Evolutionary conservation across 1,140 invertebrate genomes (phyloP).

Genomic region (Drosophila serrata): DNA sequence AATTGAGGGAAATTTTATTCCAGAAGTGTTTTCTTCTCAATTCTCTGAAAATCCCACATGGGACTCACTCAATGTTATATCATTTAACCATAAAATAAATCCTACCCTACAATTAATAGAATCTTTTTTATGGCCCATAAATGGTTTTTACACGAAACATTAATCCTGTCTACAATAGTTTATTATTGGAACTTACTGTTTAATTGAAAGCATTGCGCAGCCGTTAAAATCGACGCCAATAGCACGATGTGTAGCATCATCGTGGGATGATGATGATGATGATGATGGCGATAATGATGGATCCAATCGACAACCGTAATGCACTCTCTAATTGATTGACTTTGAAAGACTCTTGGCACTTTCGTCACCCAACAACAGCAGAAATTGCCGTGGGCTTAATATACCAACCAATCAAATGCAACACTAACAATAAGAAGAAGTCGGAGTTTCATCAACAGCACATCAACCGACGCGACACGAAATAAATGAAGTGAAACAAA

Average conservation of each 20-base stretch:
- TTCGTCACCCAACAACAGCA: conserved; percentile 55
- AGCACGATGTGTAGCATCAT: conserved; percentile 48
- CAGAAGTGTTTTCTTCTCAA: neutral
- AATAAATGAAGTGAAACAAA: conserved; percentile 54
- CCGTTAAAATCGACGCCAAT: conserved; percentile 50
- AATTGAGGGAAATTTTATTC: too few relatives aligned
- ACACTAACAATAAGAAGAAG: conserved; percentile 43
- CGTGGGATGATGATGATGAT: conserved; percentile 38
- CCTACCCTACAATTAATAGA: conserved; percentile 4
- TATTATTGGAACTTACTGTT: conserved; percentile 67
- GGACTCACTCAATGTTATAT: neutral
- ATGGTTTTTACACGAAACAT: conserved; percentile 9
- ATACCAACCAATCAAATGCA: conserved; percentile 52
- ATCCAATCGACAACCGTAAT: conserved; percentile 38
- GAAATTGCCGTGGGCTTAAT: conserved; percentile 42
- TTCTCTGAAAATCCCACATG: neutral
- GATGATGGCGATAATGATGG: neutral
- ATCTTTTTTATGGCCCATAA: conserved; percentile 30
- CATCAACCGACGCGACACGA: conserved; percentile 61
- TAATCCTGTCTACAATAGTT: conserved; percentile 3
- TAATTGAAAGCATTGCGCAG: conserved; percentile 61
- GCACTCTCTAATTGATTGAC: conserved; percentile 47
- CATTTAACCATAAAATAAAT: neutral
- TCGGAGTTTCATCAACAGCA: conserved; percentile 67
- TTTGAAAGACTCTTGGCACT: conserved; percentile 56